A percentile compares a stretch with the other conserved stretches of the same genome.
These are phyloP conservation scores for Cremastinae sp. DNA, from an alignment of 2,888 invertebrate species.

Conservation along the genomic window DNA sequence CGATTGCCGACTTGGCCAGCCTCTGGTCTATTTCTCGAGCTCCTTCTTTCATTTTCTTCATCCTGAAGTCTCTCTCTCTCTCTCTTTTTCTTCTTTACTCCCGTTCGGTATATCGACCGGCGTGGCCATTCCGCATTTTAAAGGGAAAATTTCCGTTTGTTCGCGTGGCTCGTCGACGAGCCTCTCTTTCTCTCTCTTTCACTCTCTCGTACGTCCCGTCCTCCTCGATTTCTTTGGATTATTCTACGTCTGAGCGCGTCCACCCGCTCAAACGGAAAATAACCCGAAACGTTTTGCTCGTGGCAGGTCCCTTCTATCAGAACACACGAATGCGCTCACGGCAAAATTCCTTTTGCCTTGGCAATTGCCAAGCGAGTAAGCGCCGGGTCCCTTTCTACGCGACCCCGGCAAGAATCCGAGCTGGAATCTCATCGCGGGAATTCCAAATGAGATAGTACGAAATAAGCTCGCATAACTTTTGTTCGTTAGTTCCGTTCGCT, in stretches of 20 bases:
- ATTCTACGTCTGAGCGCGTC: slow-evolving; percentile 74
- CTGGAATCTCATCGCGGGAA: slow-evolving; percentile 42
- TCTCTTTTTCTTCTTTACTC: slow-evolving; percentile 38
- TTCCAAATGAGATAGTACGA: slow-evolving; percentile 43
- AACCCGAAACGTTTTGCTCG: slow-evolving; percentile 77
- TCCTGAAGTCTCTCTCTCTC: slow-evolving; percentile 24
- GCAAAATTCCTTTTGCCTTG: slow-evolving; percentile 58
- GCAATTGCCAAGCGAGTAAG: slow-evolving; percentile 47
- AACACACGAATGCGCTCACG: slow-evolving; percentile 64
- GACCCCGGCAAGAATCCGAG: slow-evolving; percentile 32
- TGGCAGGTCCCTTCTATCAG: slow-evolving; percentile 75
- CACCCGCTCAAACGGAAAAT: slow-evolving; percentile 79
- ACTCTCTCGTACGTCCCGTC: slow-evolving; percentile 42
- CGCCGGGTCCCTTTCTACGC: slow-evolving; percentile 18
- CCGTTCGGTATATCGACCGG: slow-evolving; percentile 72
- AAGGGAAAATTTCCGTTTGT: slow-evolving; percentile 79
- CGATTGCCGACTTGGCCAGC: neutral
- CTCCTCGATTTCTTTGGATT: slow-evolving; percentile 69
- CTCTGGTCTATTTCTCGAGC: slow-evolving; percentile 41
- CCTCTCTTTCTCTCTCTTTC: slow-evolving; percentile 63
- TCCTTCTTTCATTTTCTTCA: slow-evolving; percentile 48
- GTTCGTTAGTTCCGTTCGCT: slow-evolving; percentile 21
- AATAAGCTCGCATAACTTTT: slow-evolving; percentile 24
- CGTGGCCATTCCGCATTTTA: slow-evolving; percentile 77
- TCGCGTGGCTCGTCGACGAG: slow-evolving; percentile 58